Percentiles rank a stretch among this genome's conserved stretches.
Evolutionary conservation across 2,888 invertebrate species (phyloP).

Genomic region (Ceratothoa steindachneri): DNA sequence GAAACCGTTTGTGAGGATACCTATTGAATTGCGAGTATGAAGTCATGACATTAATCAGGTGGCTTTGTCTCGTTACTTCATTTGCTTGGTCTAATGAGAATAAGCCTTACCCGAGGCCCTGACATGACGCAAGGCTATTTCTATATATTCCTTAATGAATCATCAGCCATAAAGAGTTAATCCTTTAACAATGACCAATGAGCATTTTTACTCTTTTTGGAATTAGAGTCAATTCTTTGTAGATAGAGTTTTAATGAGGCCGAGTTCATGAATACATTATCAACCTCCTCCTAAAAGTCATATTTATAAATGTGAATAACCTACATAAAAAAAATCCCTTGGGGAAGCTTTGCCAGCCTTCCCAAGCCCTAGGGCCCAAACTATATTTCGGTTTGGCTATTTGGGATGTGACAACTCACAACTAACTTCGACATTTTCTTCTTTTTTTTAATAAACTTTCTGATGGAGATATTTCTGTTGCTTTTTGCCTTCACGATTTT

Average conservation of each 20-base stretch:
- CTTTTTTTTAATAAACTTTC: no score
- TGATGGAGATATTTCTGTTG: no score
- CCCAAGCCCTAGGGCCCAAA: no score
- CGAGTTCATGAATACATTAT: background rate
- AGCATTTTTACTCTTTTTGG: background rate
- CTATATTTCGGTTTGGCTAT: no score
- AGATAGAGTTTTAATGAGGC: slow-evolving; percentile 5
- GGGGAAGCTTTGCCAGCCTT: no score
- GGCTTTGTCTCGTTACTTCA: background rate
- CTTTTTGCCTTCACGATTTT: no score
- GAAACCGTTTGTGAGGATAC: no score
- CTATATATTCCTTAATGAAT: background rate
- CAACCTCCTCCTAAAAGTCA: background rate
- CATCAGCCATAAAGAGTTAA: background rate
- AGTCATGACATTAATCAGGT: no score
- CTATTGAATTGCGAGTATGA: no score
- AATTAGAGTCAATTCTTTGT: background rate
- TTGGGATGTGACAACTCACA: no score
- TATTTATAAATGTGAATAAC: background rate
- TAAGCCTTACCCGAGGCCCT: slow-evolving; percentile 1
- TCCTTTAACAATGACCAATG: slow-evolving; percentile 9
- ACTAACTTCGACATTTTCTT: no score
- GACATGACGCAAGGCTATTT: background rate
- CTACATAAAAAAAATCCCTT: background rate
- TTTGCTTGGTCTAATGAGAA: slow-evolving; percentile 5